These are phyloP conservation scores for Neosalanx taihuensis DNA, from an alignment of 2,797 vertebrate species.

Conservation along the genomic window DNA sequence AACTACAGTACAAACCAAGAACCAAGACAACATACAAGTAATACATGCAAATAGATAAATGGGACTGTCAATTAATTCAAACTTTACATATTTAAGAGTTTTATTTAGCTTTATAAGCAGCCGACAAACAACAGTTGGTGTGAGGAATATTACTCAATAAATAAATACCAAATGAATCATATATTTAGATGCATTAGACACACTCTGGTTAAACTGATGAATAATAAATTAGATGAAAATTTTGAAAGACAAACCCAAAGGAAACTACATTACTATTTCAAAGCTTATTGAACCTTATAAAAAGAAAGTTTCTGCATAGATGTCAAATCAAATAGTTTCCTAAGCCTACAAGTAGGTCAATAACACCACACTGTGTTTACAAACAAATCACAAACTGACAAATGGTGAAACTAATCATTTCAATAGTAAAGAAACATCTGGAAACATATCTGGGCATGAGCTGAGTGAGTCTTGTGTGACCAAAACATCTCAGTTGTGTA, in stretches of 20 bases:
- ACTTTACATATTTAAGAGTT: conserved; percentile 22
- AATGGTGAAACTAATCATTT: not conserved
- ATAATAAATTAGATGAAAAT: conserved; percentile 43
- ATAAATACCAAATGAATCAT: conserved; percentile 61
- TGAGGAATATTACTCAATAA: conserved; percentile 55
- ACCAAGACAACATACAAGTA: too few species aligned
- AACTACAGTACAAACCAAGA: too few species aligned
- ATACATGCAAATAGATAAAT: too few species aligned
- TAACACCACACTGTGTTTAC: conserved; percentile 18
- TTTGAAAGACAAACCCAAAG: conserved; percentile 24
- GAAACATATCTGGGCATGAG: conserved; percentile 7
- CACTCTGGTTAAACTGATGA: conserved; percentile 9
- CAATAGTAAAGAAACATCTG: conserved; percentile 11
- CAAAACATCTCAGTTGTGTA: conserved; percentile 14
- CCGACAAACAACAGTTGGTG: conserved; percentile 39
- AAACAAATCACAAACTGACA: conserved; percentile 18
- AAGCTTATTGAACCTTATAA: conserved; percentile 58
- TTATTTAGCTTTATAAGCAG: conserved; percentile 53
- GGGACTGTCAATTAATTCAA: not conserved
- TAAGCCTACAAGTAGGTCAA: conserved; percentile 24
- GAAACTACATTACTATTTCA: conserved; percentile 58
- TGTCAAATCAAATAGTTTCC: conserved; percentile 42
- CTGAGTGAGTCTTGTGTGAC: conserved; percentile 21
- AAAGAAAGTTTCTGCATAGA: conserved; percentile 68
- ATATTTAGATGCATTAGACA: conserved; percentile 23